Percentiles rank a stretch among this genome's conserved stretches.
Conservation (phyloP, 2,888 invertebrate genomes). For the Erpobdella octoculata region DNA sequence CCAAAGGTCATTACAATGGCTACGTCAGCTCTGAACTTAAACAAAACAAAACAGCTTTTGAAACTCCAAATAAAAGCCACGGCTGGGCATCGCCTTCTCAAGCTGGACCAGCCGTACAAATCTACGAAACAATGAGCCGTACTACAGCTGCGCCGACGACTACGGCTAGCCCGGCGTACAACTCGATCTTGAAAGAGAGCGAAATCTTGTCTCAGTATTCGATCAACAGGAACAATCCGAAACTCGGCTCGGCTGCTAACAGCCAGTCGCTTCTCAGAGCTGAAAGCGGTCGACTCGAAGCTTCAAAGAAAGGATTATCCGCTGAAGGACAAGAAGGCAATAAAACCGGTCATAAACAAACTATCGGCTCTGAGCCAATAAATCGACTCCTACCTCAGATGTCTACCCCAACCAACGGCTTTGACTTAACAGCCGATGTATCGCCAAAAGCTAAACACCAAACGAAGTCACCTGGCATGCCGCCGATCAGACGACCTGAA, state of each 20-base stretch:
- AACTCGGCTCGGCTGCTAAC: neutral
- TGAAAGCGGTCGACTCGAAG: neutral
- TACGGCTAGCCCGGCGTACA: neutral
- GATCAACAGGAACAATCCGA: neutral
- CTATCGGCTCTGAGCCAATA: neutral
- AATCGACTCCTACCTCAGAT: too few species aligned
- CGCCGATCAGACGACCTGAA: neutral
- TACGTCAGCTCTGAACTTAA: too few species aligned
- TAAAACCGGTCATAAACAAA: neutral
- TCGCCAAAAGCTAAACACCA: too few species aligned
- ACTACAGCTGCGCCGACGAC: neutral
- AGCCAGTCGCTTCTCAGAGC: neutral
- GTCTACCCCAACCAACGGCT: too few species aligned
- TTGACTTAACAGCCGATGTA: too few species aligned
- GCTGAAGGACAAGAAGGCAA: neutral
- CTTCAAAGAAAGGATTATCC: neutral
- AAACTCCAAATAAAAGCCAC: too few species aligned
- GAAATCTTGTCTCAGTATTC: slow-evolving; percentile 11
- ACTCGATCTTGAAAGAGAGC: neutral
- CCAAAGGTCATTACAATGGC: too few species aligned
- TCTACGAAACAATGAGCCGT: neutral
- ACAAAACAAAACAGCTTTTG: too few species aligned
- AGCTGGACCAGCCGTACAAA: too few species aligned
- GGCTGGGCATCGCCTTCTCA: too few species aligned
- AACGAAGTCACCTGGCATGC: too few species aligned